These are phyloP conservation scores for Eutrigla gurnardus DNA, from an alignment of 2,797 vertebrate species.

Conservation along the genomic window DNA sequence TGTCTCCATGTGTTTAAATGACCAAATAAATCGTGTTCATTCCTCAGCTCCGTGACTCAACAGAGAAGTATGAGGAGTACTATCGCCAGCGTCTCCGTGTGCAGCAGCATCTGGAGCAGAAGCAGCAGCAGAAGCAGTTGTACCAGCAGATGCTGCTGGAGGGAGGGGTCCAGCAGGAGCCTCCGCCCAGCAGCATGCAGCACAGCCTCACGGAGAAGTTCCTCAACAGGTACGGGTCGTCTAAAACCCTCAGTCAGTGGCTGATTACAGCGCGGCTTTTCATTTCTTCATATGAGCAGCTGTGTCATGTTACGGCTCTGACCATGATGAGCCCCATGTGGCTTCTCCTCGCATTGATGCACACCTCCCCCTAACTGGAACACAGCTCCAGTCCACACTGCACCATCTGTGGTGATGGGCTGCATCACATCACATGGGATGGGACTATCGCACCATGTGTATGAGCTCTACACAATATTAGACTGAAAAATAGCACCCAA, in stretches of 20 bases:
- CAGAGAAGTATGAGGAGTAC: conserved; percentile 97
- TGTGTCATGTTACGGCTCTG: conserved; percentile 53
- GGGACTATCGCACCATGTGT: conserved; percentile 23
- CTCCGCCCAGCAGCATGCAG: conserved; percentile 88
- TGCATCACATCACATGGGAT: conserved; percentile 34
- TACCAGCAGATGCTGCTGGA: conserved; percentile 99
- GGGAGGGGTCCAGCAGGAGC: conserved; percentile 95
- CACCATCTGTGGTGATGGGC: conserved; percentile 70
- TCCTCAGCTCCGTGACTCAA: conserved; percentile 91
- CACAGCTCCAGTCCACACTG: conserved; percentile 21
- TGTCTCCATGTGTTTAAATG: background rate
- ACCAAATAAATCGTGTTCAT: background rate
- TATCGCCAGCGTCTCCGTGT: conserved; percentile 96
- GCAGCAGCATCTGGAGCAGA: conserved; percentile 98
- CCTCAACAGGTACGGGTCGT: conserved; percentile 89
- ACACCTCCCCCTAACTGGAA: background rate
- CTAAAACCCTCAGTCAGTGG: background rate
- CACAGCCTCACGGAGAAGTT: conserved; percentile 98
- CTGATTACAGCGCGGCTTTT: conserved; percentile 15
- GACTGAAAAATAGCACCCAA: background rate
- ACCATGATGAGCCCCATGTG: conserved; percentile 65
- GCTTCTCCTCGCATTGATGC: conserved; percentile 28
- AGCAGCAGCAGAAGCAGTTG: conserved; percentile 94
- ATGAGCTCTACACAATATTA: conserved; percentile 2
- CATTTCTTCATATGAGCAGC: conserved; percentile 47